A percentile compares a stretch with the other conserved stretches of the same genome.
Evolutionary conservation across 1,140 invertebrate genomes (phyloP).

Genomic region (Macrotrachela quadricornifera): DNA sequence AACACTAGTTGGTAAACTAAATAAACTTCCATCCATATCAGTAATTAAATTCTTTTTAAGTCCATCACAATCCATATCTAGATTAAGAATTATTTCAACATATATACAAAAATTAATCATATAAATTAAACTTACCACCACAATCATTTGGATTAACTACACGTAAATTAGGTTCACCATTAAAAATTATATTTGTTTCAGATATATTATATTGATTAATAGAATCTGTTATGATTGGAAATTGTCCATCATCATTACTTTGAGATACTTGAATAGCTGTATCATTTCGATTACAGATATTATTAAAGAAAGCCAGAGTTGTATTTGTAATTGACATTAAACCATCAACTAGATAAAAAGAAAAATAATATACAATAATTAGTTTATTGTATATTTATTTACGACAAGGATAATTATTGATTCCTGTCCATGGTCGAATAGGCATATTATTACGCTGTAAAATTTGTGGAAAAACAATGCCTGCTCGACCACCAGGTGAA

Average conservation of each 20-base stretch:
- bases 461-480: too few relatives aligned
- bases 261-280: background rate
- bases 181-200: too few relatives aligned
- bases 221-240: background rate
- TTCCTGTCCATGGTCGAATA: too few relatives aligned
- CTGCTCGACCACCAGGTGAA: too few relatives aligned
- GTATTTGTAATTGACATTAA: constrained; percentile 1
- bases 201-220: too few relatives aligned
- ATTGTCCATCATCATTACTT: constrained; percentile 4
- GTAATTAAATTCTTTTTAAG: constrained; percentile 19
- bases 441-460: too few relatives aligned
- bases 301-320: background rate
- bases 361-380: too few relatives aligned
- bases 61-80: constrained; percentile 28
- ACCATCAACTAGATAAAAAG: background rate
- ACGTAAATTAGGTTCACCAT: too few relatives aligned
- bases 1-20: constrained; percentile 12
- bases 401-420: too few relatives aligned
- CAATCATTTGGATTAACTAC: constrained; percentile 5
- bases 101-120: too few relatives aligned
- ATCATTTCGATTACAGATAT: background rate
- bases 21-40: constrained; percentile 21
- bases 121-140: too few relatives aligned
- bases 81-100: background rate
- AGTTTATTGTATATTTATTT: too few relatives aligned